Evolutionary conservation across 2,888 invertebrate species (phyloP), one percentile per base, ranked within the genome.

Genomic region (Oligia strigilis): DNA sequence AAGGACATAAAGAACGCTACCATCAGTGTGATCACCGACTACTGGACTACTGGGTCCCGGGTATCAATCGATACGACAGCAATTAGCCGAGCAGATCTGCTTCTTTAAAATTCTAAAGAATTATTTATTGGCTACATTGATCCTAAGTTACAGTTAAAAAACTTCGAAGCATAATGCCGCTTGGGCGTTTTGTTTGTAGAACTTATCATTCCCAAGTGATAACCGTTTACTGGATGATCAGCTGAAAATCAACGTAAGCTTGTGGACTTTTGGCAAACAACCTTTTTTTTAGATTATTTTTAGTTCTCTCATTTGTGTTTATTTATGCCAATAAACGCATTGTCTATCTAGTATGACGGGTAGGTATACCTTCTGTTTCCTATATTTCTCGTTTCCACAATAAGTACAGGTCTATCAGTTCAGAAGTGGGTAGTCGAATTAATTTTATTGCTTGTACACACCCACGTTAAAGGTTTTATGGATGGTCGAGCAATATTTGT

Each of bases 361-460:
- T 17, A n/a, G 0, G 23, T 17, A 43, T 19, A 40, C 40, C 72
- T 72, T 86, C 75, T 85, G 76, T 5, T 52, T 46, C 17, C 19
- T 2, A 17, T 23, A 23, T 75, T 29, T 58, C n/a, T 55, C 23
- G 70, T 86, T 67, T 64, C 60, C 72, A 73, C 70, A 75, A 77
- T 46, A n/a, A 69, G 55, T 65, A 62, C 64, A 52, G 55, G 66
- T 74, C 64, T 78, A 87, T 86, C 76, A 85, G 75, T 76, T 82
- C 65, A 77, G n/a, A 86, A 80, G 89, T 89, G 89, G 88, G 88
- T 73, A 78, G 84, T 75, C 43, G 81, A 82, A 80, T 88, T 86
- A 86, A 88, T 86, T 77, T 86, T 78, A 86, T 89, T 83, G 78
- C 66, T 75, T 77, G 70, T 81, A 72, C 70, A 83, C 79, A 69